These are phyloP conservation scores for Hylia prasina DNA, from an alignment of 2,113 vertebrate species.

Conservation along the genomic window DNA sequence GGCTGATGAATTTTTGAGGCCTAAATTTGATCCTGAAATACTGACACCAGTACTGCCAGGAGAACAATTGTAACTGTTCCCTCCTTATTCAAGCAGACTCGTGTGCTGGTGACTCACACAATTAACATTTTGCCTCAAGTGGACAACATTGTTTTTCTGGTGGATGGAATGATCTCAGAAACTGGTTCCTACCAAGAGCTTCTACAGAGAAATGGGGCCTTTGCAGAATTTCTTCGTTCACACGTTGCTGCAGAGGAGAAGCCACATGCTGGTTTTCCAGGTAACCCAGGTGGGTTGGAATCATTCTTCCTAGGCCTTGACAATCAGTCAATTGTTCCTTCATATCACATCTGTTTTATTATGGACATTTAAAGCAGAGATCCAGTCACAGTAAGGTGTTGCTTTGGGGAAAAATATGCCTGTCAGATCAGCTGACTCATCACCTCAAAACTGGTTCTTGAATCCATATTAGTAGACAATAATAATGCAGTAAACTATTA, in stretches of 20 bases:
- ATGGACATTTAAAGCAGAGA: neutral
- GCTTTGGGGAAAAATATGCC: neutral
- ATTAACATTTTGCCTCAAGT: constrained; percentile 85
- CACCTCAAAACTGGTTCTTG: neutral
- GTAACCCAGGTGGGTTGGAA: neutral
- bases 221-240: constrained; percentile 82
- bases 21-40: neutral
- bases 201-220: constrained; percentile 80
- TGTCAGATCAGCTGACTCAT: neutral
- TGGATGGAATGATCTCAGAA: constrained; percentile 85
- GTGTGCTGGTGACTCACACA: constrained; percentile 89
- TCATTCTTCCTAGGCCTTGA: neutral
- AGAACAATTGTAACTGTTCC: neutral
- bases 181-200: constrained; percentile 90
- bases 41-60: neutral
- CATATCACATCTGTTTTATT: neutral
- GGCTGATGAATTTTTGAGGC: neutral
- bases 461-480: neutral
- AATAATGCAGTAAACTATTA: neutral
- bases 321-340: neutral
- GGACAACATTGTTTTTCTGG: constrained; percentile 85
- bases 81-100: constrained; percentile 76
- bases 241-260: neutral
- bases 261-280: neutral
- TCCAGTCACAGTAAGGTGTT: neutral